These are phyloP conservation scores for Schizopygopsis pylzovi DNA, from an alignment of 2,797 vertebrate species.

Conservation along the genomic window DNA sequence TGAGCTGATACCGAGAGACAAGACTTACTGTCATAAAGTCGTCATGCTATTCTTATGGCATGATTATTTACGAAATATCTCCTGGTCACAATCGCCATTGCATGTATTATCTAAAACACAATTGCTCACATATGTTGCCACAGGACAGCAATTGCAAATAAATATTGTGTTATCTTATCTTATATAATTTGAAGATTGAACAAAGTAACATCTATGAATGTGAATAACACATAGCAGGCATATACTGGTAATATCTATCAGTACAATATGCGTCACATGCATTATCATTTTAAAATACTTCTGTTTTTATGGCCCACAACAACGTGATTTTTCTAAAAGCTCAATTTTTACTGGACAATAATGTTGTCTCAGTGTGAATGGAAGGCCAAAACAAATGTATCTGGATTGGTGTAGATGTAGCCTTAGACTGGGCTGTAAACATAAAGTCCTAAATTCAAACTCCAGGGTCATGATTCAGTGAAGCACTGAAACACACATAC, in stretches of 20 bases:
- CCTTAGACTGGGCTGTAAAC: not conserved
- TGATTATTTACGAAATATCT: not conserved
- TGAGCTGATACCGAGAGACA: not conserved
- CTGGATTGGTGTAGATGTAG: not conserved
- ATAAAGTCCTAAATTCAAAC: not conserved
- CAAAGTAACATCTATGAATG: not conserved
- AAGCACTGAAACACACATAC: not conserved
- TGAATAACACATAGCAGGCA: not conserved
- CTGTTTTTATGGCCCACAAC: not conserved
- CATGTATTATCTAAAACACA: not conserved
- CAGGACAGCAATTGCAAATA: not conserved
- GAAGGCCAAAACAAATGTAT: not conserved
- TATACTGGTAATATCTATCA: not conserved
- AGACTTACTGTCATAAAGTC: not conserved
- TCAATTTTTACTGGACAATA: not conserved
- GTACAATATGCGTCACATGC: not conserved
- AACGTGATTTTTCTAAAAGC: not conserved
- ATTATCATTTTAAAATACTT: not conserved
- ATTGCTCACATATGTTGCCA: not conserved
- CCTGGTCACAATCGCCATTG: not conserved
- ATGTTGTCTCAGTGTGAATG: not conserved
- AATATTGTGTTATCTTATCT: not conserved
- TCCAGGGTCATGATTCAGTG: not conserved
- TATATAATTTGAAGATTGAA: not conserved
- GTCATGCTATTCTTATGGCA: not conserved